These are phyloP conservation scores for Axis porcinus DNA, from an alignment of 2,113 vertebrate species.

Conservation along the genomic window DNA sequence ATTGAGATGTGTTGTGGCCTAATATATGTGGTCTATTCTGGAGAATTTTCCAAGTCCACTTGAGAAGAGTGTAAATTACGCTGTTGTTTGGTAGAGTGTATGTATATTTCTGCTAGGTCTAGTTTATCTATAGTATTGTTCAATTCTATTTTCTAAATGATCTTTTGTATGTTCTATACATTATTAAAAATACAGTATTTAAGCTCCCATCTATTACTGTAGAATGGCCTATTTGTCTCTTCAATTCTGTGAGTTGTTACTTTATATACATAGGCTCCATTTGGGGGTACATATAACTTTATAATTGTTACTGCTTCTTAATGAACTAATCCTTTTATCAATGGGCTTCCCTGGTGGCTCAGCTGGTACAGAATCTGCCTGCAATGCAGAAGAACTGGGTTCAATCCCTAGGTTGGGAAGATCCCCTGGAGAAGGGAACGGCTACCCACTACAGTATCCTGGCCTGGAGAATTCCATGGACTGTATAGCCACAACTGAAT, in stretches of 20 bases:
- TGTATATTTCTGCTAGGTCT: neutral
- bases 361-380: neutral
- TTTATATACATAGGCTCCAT: neutral
- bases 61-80: neutral
- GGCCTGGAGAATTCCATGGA: neutral
- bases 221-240: neutral
- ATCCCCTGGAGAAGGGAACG: neutral
- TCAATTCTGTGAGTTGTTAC: neutral
- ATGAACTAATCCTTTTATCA: neutral
- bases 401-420: neutral
- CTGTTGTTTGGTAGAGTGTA: neutral
- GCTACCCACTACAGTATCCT: neutral
- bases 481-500: neutral
- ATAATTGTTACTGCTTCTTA: neutral
- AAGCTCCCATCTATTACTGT: neutral
- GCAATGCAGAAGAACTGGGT: neutral
- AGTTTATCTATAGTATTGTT: neutral
- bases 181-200: neutral
- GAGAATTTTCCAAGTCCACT: neutral
- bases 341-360: neutral
- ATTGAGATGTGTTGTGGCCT: neutral
- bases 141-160: neutral
- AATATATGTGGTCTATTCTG: neutral
- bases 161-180: neutral
- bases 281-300: neutral